Conservation (phyloP, 1,140 invertebrate genomes). For the Drosophila equinoxialis region DNA sequence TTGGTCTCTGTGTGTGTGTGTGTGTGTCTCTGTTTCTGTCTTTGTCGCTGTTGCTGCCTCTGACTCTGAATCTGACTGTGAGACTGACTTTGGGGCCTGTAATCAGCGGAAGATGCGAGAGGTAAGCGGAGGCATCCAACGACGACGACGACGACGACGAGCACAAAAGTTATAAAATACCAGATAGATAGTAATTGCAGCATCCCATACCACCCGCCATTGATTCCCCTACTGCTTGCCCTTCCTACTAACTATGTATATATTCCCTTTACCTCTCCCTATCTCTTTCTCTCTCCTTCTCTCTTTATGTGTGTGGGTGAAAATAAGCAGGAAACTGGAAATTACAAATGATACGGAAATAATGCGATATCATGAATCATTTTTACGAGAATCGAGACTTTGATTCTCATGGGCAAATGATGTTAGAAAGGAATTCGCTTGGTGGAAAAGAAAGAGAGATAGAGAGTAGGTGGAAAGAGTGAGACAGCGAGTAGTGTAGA, state of each 20-base stretch:
- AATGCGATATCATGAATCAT: constrained; percentile 81
- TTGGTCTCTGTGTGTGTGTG: constrained; percentile 18
- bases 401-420: constrained; percentile 73
- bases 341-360: constrained; percentile 81
- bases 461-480: neutral
- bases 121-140: constrained; percentile 27
- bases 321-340: constrained; percentile 81
- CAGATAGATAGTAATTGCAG: constrained; percentile 78
- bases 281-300: neutral
- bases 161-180: constrained; percentile 79
- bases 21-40: constrained; percentile 7
- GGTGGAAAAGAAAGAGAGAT: constrained; percentile 8
- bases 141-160: constrained; percentile 17
- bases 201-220: constrained; percentile 23
- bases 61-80: constrained; percentile 33
- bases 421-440: constrained; percentile 21
- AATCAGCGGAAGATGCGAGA: constrained; percentile 57
- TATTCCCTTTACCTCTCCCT: neutral
- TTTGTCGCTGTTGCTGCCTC: constrained; percentile 13
- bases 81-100: constrained; percentile 40
- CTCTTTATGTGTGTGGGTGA: constrained; percentile 41
- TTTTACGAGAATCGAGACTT: constrained; percentile 79
- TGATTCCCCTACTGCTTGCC: neutral
- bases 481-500: no score
- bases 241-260: neutral